Conservation (phyloP, 53 echinoderm and acorn worm species). For the Glandiceps talaboti region DNA sequence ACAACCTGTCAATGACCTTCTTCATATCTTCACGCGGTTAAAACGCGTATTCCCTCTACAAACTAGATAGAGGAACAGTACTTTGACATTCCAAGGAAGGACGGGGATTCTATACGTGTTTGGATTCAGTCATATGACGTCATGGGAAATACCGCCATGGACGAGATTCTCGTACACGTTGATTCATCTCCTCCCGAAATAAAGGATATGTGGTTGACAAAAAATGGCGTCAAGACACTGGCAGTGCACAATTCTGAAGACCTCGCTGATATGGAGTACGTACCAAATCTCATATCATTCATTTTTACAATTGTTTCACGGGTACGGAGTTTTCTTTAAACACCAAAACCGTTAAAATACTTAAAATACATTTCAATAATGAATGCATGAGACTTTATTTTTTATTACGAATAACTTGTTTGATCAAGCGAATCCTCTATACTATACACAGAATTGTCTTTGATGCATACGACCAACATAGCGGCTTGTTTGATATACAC, state of each 20-base stretch:
- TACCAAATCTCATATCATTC: no score
- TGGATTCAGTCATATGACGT: conserved; percentile 19
- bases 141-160: conserved; percentile 5
- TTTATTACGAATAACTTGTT: no score
- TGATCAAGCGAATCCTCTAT: no score
- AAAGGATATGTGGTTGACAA: background rate
- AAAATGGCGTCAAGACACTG: conserved; percentile 3
- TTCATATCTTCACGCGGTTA: no score
- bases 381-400: no score
- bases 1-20: no score
- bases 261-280: conserved; percentile 29
- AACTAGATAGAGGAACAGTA: background rate
- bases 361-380: no score
- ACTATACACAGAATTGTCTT: conserved; percentile 9
- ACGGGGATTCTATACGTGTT: conserved; percentile 21
- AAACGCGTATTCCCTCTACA: no score
- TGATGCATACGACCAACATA: conserved; percentile 22
- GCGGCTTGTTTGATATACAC: conserved; percentile 11
- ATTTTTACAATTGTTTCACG: no score
- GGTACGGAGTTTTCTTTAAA: no score
- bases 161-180: conserved; percentile 10
- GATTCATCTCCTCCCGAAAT: conserved; percentile 22
- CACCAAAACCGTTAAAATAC: no score
- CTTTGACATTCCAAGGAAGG: background rate
- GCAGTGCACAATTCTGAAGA: conserved; percentile 15